Percentiles rank a stretch among this genome's conserved stretches.
phyloP scores from a whole-genome alignment of 2,797 vertebrate species.

The Sebastes itinus region DNA sequence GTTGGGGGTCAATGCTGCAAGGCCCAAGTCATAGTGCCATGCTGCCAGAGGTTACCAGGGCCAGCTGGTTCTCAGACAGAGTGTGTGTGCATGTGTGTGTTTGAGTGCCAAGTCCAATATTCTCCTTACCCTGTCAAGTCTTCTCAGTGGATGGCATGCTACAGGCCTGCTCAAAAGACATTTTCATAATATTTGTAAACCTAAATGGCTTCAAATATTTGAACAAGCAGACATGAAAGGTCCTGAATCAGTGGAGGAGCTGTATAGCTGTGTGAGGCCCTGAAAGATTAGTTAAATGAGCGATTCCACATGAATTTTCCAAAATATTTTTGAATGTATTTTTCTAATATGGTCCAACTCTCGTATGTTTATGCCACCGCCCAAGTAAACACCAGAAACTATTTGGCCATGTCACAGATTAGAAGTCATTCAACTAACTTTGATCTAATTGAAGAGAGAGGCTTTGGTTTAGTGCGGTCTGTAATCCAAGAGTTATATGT shows the following conservation, averaged over 20 bases:
- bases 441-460: slow-evolving; percentile 42
- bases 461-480: slow-evolving; percentile 34
- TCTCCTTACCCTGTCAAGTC: slow-evolving; percentile 16
- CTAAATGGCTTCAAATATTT: slow-evolving; percentile 51
- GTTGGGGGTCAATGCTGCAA: slow-evolving; percentile 78
- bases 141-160: slow-evolving; percentile 37
- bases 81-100: slow-evolving; percentile 15
- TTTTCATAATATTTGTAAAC: slow-evolving; percentile 60
- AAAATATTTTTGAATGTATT: slow-evolving; percentile 36
- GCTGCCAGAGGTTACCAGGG: slow-evolving; percentile 79
- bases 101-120: slow-evolving; percentile 45
- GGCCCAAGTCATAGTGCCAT: slow-evolving; percentile 68
- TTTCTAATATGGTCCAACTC: slow-evolving; percentile 38
- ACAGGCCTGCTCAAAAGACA: slow-evolving; percentile 5
- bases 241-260: slow-evolving; percentile 19
- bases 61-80: slow-evolving; percentile 80
- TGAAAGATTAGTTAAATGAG: slow-evolving; percentile 23
- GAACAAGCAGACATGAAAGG: slow-evolving; percentile 47
- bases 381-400: slow-evolving; percentile 56
- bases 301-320: slow-evolving; percentile 29
- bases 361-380: slow-evolving; percentile 48
- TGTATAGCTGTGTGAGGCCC: neutral
- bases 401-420: slow-evolving; percentile 48
- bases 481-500: slow-evolving; percentile 42
- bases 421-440: slow-evolving; percentile 44